phyloP scores from a whole-genome alignment of 2,113 vertebrate species.

The Lonchura striata region DNA sequence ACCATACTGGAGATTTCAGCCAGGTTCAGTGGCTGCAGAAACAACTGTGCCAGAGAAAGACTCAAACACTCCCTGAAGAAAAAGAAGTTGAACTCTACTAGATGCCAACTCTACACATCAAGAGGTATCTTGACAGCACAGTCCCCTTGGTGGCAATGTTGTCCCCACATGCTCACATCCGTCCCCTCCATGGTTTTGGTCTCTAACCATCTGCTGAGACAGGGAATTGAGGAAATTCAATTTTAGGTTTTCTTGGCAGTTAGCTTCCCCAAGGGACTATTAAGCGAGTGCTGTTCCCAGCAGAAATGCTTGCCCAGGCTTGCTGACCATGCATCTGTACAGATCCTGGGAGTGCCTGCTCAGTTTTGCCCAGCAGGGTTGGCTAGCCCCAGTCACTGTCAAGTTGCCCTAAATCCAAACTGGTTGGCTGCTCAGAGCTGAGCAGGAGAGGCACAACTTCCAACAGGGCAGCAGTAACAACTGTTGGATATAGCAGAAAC shows the following conservation, averaged over 20 bases:
- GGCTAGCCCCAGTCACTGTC: neutral
- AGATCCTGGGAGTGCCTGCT: neutral
- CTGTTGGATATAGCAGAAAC: neutral
- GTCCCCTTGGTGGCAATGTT: neutral
- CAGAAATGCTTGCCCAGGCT: neutral
- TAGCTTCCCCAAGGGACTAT: neutral
- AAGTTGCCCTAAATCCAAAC: neutral
- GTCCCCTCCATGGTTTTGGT: neutral
- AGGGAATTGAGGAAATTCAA: neutral
- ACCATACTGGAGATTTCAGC: neutral
- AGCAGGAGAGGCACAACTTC: neutral
- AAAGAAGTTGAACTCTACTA: neutral
- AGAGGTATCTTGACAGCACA: neutral
- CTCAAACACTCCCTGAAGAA: neutral
- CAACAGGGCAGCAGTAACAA: neutral
- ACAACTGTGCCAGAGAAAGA: neutral
- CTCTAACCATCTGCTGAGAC: neutral
- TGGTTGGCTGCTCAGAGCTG: neutral
- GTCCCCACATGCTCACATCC: accelerated
- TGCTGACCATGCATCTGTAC: neutral
- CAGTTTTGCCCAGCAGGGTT: neutral
- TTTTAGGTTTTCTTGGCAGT: neutral
- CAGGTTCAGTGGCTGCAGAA: neutral
- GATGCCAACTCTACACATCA: neutral
- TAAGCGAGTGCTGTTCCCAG: neutral